Base-by-base conservation (phyloP, 2,888 invertebrate species). In the Limnephilus marmoratus region DNA sequence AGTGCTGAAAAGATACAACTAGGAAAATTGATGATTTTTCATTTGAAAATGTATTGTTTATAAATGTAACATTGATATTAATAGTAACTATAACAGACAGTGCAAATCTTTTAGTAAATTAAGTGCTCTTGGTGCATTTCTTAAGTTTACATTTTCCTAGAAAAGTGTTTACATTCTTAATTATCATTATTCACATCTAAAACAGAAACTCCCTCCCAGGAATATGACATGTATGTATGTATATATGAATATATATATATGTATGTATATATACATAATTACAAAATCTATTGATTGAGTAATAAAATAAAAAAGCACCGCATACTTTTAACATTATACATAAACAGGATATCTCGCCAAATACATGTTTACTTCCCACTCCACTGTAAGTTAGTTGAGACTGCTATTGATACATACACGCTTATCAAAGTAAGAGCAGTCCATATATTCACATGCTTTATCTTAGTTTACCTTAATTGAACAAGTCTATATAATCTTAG, bases 51-150 rank as follows among this genome's bases (percentile, higher is more conserved):
- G 68, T 89, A 89, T 81, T 31, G 80, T 80, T 68, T 24, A 68
- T 68, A 68, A 68, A 68, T 68, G 68, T 89, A 80, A 89, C 89
- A 89, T 89, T 90, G 82, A 29, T 90, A 90, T 85, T 53, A 15
- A 45, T 89, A 89, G n/a, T 89, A 81, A 89, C 88, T 91, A 91
- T 37, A 81, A 90, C 85, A 88, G 89, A 91, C 37, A 92, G 93
- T 93, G 93, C 93, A 90, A 92, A 93, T 89, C 83, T 82, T 90
- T 91, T 90, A 90, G 80, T 90, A 53, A 88, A 90, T 92, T 88
- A 91, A 83, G 93, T 93, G 93, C 93, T 91, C 34, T 92, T 93
- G 92, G 92, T 93, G 92, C 92, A 92, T 92, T 92, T 88, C 91
- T 86, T 91, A 91, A 81, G 49, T 85, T 90, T 91, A 90, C 88